phyloP scores from a whole-genome alignment of 2,797 vertebrate species.

The Champsocephalus esox region DNA sequence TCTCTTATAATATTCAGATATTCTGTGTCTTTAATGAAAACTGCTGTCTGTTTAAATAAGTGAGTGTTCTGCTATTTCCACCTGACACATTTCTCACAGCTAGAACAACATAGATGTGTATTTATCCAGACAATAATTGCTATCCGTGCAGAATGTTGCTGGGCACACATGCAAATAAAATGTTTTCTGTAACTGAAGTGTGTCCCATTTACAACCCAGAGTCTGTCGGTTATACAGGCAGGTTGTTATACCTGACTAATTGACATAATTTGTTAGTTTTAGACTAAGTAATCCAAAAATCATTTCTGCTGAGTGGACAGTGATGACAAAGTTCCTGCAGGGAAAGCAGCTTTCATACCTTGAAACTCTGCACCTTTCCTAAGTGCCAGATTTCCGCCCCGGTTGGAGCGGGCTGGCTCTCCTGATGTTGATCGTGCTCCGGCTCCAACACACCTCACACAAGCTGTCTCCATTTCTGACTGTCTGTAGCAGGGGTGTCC shows the following conservation, averaged over 20 bases:
- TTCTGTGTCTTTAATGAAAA: slow-evolving; percentile 25
- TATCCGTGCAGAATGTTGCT: slow-evolving; percentile 38
- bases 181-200: slow-evolving; percentile 48
- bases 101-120: slow-evolving; percentile 49
- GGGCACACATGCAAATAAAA: slow-evolving; percentile 45
- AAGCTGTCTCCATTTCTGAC: slow-evolving; percentile 36
- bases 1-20: background rate
- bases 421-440: slow-evolving; percentile 53
- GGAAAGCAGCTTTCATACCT: slow-evolving; percentile 56
- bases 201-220: slow-evolving; percentile 41
- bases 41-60: slow-evolving; percentile 20
- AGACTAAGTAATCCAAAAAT: slow-evolving; percentile 52
- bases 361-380: slow-evolving; percentile 58
- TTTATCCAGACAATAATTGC: slow-evolving; percentile 53
- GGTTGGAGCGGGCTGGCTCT: slow-evolving; percentile 45
- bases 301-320: slow-evolving; percentile 60
- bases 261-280: slow-evolving; percentile 71
- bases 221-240: slow-evolving; percentile 18
- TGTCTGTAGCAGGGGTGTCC: slow-evolving; percentile 9
- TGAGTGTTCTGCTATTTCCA: slow-evolving; percentile 17
- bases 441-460: slow-evolving; percentile 36
- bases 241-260: slow-evolving; percentile 52
- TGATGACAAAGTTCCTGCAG: slow-evolving; percentile 71
- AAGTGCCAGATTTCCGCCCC: slow-evolving; percentile 65
- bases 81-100: slow-evolving; percentile 28